Percentiles rank a stretch among this genome's conserved stretches.
Evolutionary conservation across 2,797 vertebrate species (phyloP).

Genomic region (Echiichthys vipera): DNA sequence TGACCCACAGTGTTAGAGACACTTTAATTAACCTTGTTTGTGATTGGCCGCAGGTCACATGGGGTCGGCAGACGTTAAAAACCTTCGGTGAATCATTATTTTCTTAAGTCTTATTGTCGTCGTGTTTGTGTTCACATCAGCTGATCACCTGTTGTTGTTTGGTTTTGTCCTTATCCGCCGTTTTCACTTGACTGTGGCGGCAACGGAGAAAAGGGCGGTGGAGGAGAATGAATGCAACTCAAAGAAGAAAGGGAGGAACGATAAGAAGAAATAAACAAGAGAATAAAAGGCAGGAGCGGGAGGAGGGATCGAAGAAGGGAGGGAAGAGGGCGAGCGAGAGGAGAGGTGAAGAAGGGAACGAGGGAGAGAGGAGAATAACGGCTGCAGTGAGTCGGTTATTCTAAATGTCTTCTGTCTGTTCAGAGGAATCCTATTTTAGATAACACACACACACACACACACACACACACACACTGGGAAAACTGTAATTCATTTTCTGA

Average conservation of each 20-base stretch:
- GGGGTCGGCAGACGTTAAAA: too few species aligned
- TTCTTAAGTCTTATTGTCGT: too few species aligned
- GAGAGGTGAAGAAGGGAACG: not conserved
- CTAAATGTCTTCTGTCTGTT: slow-evolving; percentile 41
- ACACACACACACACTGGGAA: slow-evolving; percentile 15
- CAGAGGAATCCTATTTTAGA: slow-evolving; percentile 62
- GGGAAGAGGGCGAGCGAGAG: not conserved
- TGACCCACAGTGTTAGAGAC: too few species aligned
- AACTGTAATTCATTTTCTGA: slow-evolving; percentile 72
- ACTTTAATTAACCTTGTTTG: too few species aligned
- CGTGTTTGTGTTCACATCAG: too few species aligned
- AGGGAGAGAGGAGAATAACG: not conserved
- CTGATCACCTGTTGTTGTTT: not conserved
- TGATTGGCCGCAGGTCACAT: too few species aligned
- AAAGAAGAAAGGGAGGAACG: not conserved
- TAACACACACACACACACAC: slow-evolving; percentile 46
- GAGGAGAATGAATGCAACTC: too few species aligned
- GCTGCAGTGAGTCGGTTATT: slow-evolving; percentile 37
- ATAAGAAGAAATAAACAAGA: not conserved
- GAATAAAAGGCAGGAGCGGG: not conserved
- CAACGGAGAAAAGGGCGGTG: too few species aligned
- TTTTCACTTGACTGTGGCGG: too few species aligned
- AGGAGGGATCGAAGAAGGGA: too few species aligned
- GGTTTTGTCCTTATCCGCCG: not conserved
- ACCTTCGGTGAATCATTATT: too few species aligned